phyloP scores from a whole-genome alignment of 2,113 vertebrate species.

The Coptodon rendalli region DNA sequence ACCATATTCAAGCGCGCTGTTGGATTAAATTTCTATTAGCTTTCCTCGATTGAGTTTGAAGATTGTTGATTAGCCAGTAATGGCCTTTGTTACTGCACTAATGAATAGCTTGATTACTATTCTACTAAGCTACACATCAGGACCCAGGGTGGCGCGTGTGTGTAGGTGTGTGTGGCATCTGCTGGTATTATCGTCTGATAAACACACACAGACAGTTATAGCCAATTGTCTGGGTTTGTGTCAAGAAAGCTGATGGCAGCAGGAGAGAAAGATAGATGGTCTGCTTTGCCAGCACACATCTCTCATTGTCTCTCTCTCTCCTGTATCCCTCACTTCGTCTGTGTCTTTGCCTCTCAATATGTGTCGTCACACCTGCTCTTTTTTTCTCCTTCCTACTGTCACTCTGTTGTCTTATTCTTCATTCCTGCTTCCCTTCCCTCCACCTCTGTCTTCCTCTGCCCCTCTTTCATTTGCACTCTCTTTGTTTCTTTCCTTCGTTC shows the following conservation, averaged over 20 bases:
- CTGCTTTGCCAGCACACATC: constrained; percentile 33
- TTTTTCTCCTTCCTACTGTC: background rate
- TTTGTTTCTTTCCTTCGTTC: background rate
- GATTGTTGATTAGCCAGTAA: constrained; percentile 82
- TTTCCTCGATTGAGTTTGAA: constrained; percentile 76
- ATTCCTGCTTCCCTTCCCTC: background rate
- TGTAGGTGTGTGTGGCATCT: constrained; percentile 23
- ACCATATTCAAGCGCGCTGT: constrained; percentile 57
- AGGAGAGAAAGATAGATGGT: constrained; percentile 48
- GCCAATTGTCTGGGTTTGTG: constrained; percentile 51
- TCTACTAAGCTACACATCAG: constrained; percentile 63
- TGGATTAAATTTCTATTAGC: constrained; percentile 74
- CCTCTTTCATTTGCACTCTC: background rate
- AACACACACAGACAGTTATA: constrained; percentile 31
- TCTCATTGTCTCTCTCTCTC: constrained; percentile 7
- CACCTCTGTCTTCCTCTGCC: background rate
- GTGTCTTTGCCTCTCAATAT: constrained; percentile 3
- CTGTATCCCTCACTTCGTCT: background rate
- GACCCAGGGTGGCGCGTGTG: background rate
- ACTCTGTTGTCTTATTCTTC: background rate
- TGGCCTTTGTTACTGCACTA: constrained; percentile 76
- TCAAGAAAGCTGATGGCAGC: constrained; percentile 53
- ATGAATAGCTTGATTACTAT: constrained; percentile 81
- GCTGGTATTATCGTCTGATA: constrained; percentile 40
- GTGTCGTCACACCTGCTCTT: constrained; percentile 16